Evolutionary conservation across 2,888 invertebrate species (phyloP), one percentile per base, ranked within the genome.

Genomic region (Ariolimax columbianus): DNA sequence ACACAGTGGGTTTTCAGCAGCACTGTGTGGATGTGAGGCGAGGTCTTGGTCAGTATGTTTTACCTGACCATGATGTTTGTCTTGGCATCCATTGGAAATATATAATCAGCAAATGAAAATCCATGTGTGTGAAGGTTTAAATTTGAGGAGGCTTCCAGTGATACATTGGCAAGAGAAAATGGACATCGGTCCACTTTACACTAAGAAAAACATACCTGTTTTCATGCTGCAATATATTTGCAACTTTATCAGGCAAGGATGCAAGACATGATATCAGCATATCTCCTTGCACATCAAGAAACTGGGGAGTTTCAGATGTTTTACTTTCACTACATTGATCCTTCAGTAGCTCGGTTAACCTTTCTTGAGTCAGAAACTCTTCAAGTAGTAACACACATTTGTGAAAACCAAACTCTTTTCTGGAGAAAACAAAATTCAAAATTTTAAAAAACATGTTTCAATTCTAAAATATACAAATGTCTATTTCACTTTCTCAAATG

Each of bases 191-290:
- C 23, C 26, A 26, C 9, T 63, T 23, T 17, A n/a, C 43, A 47
- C 6, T 17, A 43, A 17, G 11, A n/a, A 43, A 75, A 2, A 9
- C 63, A 43, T 84, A 92, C 93, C 92, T 91, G 81, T 89, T 91
- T 87, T 92, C 90, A 82, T 87, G 88, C 84, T 91, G 89, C 36
- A 92, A 88, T 84, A 89, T 91, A 84, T 92, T 92, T 51, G 91
- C 91, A 85, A 91, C 89, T 85, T 88, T 90, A 47, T 91, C 90
- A n/a, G 92, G 92, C 19, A 93, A 83, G 14, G 91, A 88, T 47
- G 89, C 86, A 30, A 92, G 87, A 38, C 88, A 86, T 0, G 84
- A 86, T 11, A 91, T 84, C 26, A 92, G 83, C 26, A 72, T 70
- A n/a, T 84, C 84, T 73, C 70, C 78, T 43, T 84, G 72, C 4